Evolutionary conservation across 2,888 invertebrate genomes (phyloP).

Genomic region (Eubasilissa splendida): DNA sequence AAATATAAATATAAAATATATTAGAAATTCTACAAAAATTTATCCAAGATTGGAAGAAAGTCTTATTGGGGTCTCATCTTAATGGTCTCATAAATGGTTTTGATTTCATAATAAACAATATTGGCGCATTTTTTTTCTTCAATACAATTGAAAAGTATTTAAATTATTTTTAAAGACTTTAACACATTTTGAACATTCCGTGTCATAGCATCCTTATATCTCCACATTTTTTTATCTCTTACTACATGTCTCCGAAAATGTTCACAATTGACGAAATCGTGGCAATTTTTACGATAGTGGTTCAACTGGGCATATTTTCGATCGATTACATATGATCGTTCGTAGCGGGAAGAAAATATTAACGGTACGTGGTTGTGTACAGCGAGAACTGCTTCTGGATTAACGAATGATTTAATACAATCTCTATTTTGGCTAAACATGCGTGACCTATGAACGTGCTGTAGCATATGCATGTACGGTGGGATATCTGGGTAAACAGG

Average conservation of each 20-base stretch:
- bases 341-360: conserved; percentile 75
- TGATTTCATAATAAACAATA: no score
- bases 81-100: no score
- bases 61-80: no score
- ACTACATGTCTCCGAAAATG: conserved; percentile 82
- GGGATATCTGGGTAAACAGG: conserved; percentile 87
- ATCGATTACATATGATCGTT: conserved; percentile 78
- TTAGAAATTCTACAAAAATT: no score
- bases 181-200: conserved; percentile 62
- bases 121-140: no score
- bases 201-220: conserved; percentile 80
- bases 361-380: conserved; percentile 94
- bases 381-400: conserved; percentile 69
- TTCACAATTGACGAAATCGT: conserved; percentile 86
- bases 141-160: background rate
- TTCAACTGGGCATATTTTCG: conserved; percentile 89
- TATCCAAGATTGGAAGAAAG: no score
- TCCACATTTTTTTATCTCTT: conserved; percentile 84
- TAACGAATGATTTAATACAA: no score
- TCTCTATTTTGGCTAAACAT: conserved; percentile 77
- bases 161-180: background rate
- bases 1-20: no score
- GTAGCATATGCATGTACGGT: conserved; percentile 93
- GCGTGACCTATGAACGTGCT: conserved; percentile 66
- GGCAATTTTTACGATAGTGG: conserved; percentile 95